Base-by-base conservation (phyloP, 2,888 invertebrate genomes). In the Apoda limacodes region DNA sequence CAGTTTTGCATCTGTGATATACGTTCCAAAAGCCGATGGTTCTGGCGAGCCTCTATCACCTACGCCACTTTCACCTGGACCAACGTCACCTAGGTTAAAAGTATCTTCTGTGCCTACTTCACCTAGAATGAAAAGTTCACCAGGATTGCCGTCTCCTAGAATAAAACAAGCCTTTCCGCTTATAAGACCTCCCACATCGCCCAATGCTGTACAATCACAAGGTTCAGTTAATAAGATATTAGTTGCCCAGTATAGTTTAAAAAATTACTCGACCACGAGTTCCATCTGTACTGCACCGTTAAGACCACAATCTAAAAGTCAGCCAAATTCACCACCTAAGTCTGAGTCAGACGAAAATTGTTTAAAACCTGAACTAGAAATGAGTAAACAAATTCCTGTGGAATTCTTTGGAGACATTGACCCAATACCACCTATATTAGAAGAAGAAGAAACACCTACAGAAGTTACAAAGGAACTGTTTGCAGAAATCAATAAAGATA, bases 1-100 rank as follows among this genome's bases (percentile, higher is more conserved):
- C 55, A 94, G 93, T 64, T 93, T 95, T 56, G 93, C 94, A 34
- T 94, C 94, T 40, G 95, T 95, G 25, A 95, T 95, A 55, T 94
- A 89, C 59, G 89, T 94, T 51, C 93, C 94, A 32, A 93, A 92
- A 70, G 87, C 90, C 28, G 90, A 91, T 48, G 84, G 85, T 22
- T 69, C 78, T 9, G 62, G 68, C 47, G 82, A 82, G 49, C 75
- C 82, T 2, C 65, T 85, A 48, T 85, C 86, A n/a, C 85, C 85
- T 1, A 83, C 84, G 6, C 81, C 83, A 6, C 56, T 84, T 35
- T 84, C 85, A 3, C 85, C 86, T 11, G 86, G 85, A 29, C 85
- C 86, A 7, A 85, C 85, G 13, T 85, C 85, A 2, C 84, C 85
- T 20, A 71, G 85, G 37, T 56, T 87, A 37, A 86, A 84, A 65